Base-by-base conservation (phyloP, 2,888 invertebrate species). In the Drosophila barbarae region DNA sequence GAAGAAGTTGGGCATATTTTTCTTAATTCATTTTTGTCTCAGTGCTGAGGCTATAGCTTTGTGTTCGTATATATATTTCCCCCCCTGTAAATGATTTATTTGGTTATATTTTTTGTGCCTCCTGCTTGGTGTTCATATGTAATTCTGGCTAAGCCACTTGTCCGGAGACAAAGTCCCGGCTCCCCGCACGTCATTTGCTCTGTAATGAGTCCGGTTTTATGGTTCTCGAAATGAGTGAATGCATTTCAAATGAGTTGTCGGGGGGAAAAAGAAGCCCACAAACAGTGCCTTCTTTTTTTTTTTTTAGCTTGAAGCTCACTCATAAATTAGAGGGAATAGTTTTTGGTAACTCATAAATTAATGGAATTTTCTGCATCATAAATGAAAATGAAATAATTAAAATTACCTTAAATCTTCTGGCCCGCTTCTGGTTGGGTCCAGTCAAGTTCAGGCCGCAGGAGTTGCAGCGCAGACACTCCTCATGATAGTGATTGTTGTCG, bases 381-480 rank as follows among this genome's bases (percentile, higher is more conserved):
- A 34, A 34, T 13, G 18, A 34, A 34, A 34, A 34, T 13, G 13
- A 34, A 15, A 36, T 34, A 34, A 13, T 34, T n/a, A 7, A n/a
- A 15, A n/a, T 35, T 35, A 89, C 89, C 87, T 93, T 93, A 92
- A 93, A 93, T 87, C 93, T 91, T 82, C 93, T 91, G 65, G 93
- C 92, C 71, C 93, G 91, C 89, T 92, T 93, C 90, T 93, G 95
- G 90, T 96, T 96, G 85, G 95, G 95, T 80, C 97, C 97, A 81
- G 96, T 96, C 88, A 97, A 93, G 91, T 97, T 96, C 90, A 96
- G 91, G 88, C 96, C 96, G 90, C 97, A 97, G 88, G 96, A 96
- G 92, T 97, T 96, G 94, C 97, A 97, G 87, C 96, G 95, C 88
- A 97, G 93, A 92, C 97, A 97, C 94, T 97, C 97, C 92, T 97